These are phyloP conservation scores for Rhopalosiphum padi DNA, from an alignment of 1,140 invertebrate species.

Conservation along the genomic window DNA sequence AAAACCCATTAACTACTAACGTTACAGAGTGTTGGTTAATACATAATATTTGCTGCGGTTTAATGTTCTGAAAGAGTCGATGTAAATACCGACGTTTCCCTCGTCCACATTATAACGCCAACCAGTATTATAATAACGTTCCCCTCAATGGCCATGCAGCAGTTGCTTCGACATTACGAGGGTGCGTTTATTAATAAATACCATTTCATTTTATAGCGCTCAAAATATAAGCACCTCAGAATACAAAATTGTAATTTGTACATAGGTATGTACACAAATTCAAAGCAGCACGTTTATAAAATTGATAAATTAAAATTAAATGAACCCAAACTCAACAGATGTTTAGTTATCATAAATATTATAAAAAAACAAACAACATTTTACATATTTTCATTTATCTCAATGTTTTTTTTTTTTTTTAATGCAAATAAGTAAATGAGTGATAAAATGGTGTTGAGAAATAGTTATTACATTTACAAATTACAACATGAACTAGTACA, in stretches of 20 bases:
- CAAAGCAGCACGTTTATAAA: background rate
- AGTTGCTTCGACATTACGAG: slow-evolving; percentile 26
- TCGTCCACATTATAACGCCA: slow-evolving; percentile 20
- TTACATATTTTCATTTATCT: slow-evolving; percentile 1
- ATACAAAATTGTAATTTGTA: slow-evolving; percentile 12
- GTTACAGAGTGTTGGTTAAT: slow-evolving; percentile 29
- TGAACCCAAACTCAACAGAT: slow-evolving; percentile 1
- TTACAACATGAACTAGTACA: background rate
- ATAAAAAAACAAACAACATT: background rate
- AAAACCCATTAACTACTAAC: background rate
- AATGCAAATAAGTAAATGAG: background rate
- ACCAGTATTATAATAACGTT: slow-evolving; percentile 20
- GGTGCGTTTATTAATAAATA: slow-evolving; percentile 55
- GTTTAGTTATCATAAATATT: background rate
- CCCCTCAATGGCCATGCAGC: background rate
- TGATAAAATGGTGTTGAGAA: background rate
- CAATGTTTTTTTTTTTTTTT: background rate
- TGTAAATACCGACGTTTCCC: slow-evolving; percentile 39
- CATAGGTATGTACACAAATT: background rate
- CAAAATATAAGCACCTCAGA: slow-evolving; percentile 35
- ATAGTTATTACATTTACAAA: background rate
- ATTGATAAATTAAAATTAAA: slow-evolving; percentile 35
- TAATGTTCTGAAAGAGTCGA: slow-evolving; percentile 42
- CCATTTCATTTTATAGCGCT: slow-evolving; percentile 45
- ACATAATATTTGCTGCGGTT: slow-evolving; percentile 28